A percentile compares a stretch with the other conserved stretches of the same genome.
phyloP scores from a whole-genome alignment of 64 coral and sea anemone species.

The Stichodactyla mertensii region DNA sequence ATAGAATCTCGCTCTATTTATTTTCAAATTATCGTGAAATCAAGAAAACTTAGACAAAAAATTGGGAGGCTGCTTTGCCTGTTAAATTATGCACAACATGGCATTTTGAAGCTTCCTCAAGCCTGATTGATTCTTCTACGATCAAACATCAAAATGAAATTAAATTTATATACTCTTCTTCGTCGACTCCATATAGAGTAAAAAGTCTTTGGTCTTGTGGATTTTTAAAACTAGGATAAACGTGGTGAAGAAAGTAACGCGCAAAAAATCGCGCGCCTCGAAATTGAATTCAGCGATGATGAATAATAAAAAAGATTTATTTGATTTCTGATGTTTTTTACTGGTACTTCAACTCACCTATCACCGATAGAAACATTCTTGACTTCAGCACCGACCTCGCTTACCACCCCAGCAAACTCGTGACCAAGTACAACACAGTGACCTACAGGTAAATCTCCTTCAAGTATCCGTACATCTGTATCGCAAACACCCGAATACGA shows the following conservation, averaged over 20 bases:
- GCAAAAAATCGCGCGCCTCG: background rate
- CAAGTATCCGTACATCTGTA: constrained; percentile 62
- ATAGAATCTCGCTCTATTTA: background rate
- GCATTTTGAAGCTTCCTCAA: background rate
- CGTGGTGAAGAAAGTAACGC: background rate
- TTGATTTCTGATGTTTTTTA: background rate
- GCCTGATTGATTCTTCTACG: background rate
- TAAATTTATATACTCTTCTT: constrained; percentile 2
- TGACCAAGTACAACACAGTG: constrained; percentile 88
- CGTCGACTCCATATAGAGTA: background rate
- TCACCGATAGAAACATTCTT: constrained; percentile 83
- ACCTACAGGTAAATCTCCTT: constrained; percentile 62
- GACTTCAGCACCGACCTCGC: constrained; percentile 78
- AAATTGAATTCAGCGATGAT: background rate
- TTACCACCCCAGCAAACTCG: constrained; percentile 89
- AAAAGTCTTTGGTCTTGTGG: background rate
- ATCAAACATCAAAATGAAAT: background rate
- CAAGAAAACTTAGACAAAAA: background rate
- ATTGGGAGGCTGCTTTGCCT: background rate
- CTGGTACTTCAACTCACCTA: constrained; percentile 47
- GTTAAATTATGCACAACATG: constrained; percentile 8
- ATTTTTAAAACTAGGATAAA: background rate
- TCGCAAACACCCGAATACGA: constrained; percentile 85
- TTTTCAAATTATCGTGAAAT: background rate
- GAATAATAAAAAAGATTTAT: background rate